phyloP scores from a whole-genome alignment of 1,140 invertebrate genomes.

The Whitmania pigra region DNA sequence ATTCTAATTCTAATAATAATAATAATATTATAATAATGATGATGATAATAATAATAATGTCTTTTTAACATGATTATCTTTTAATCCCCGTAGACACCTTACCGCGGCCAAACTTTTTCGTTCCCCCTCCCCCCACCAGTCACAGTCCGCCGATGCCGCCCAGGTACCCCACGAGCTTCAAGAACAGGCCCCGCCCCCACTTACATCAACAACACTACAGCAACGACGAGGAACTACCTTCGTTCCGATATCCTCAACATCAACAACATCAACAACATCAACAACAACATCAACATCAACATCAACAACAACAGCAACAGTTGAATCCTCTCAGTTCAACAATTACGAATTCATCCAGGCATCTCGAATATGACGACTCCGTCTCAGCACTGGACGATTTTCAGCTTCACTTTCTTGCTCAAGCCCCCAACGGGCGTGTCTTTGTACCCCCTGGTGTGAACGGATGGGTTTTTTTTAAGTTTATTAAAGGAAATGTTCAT shows the following conservation, averaged over 20 bases:
- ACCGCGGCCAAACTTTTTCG: slow-evolving; percentile 8
- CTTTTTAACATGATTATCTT: background rate
- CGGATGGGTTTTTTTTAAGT: background rate
- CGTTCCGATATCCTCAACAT: background rate
- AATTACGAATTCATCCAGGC: background rate
- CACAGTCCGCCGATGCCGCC: slow-evolving; percentile 5
- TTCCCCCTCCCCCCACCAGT: background rate
- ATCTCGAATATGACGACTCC: background rate
- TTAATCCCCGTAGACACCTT: background rate
- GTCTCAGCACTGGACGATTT: background rate
- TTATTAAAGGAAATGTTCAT: too few species aligned
- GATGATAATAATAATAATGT: background rate
- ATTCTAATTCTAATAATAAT: background rate
- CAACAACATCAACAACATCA: background rate
- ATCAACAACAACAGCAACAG: background rate
- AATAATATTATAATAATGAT: background rate
- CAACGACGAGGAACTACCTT: background rate
- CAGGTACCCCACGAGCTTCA: slow-evolving; percentile 10
- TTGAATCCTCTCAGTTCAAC: background rate
- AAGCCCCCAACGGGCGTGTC: background rate
- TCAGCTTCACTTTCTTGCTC: background rate
- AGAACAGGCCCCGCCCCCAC: background rate
- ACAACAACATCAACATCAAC: background rate
- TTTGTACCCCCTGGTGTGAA: slow-evolving; percentile 4
- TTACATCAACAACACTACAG: background rate